Evolutionary conservation across 2,113 vertebrate genomes (phyloP).

Genomic region (Scopus umbretta): DNA sequence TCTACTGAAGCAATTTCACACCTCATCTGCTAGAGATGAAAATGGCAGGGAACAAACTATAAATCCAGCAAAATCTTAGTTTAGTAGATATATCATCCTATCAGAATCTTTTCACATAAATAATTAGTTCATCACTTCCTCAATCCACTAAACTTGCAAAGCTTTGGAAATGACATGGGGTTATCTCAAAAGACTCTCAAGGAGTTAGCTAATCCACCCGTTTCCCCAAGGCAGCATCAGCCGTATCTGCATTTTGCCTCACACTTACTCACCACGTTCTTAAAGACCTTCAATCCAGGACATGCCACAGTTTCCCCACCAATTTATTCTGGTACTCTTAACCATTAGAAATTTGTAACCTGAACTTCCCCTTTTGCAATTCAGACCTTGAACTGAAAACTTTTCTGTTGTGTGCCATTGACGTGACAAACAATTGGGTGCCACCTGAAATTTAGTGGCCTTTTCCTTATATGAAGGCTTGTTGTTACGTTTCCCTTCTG

Average conservation of each 20-base stretch:
- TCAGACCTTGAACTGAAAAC: background rate
- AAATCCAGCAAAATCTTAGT: slow-evolving; percentile 28
- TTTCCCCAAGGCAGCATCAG: background rate
- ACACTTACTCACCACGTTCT: background rate
- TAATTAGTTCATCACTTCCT: slow-evolving; percentile 44
- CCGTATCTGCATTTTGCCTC: background rate
- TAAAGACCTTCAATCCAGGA: background rate
- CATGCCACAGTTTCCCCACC: background rate
- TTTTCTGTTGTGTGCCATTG: background rate
- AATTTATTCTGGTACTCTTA: background rate
- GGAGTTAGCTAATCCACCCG: background rate
- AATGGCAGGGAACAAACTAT: slow-evolving; percentile 54
- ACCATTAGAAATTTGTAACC: background rate
- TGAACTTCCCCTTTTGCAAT: background rate
- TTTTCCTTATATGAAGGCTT: background rate
- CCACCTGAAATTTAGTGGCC: background rate
- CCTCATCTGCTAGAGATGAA: slow-evolving; percentile 56
- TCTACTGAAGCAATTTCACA: slow-evolving; percentile 58
- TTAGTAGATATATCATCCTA: slow-evolving; percentile 21
- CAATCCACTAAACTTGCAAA: background rate
- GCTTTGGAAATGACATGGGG: background rate
- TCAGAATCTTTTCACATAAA: background rate
- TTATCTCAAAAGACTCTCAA: background rate
- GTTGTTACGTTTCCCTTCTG: background rate
- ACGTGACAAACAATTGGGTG: background rate